Conservation (phyloP, 2,797 vertebrate species). For the Austrolebias charrua region DNA sequence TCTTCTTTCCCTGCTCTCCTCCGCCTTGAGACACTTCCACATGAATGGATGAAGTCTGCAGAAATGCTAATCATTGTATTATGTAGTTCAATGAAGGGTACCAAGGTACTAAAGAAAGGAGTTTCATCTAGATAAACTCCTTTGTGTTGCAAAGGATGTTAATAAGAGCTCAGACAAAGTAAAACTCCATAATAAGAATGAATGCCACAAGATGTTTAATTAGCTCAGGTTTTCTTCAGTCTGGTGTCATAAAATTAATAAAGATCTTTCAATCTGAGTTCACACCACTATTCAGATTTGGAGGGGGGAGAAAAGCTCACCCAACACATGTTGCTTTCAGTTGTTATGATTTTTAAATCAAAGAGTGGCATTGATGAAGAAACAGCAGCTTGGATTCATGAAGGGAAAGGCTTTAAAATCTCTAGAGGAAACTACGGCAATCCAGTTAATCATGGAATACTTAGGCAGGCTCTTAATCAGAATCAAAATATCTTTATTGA, state of each 20-base stretch:
- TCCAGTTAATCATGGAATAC: too few relatives aligned
- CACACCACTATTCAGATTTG: background rate
- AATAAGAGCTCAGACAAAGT: conserved; percentile 37
- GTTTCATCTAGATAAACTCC: conserved; percentile 58
- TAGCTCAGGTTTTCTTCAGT: conserved; percentile 26
- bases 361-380: conserved; percentile 56
- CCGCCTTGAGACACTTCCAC: conserved; percentile 26
- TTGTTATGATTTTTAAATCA: conserved; percentile 30
- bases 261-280: conserved; percentile 9
- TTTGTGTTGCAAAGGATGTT: conserved; percentile 15
- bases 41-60: conserved; percentile 59
- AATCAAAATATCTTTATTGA: too few relatives aligned
- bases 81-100: conserved; percentile 60
- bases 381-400: conserved; percentile 25
- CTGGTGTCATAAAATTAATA: conserved; percentile 17
- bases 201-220: conserved; percentile 46
- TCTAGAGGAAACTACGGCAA: conserved; percentile 4
- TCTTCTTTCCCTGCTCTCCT: conserved; percentile 15
- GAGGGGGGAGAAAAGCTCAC: background rate
- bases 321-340: conserved; percentile 2
- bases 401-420: conserved; percentile 25
- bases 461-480: too few relatives aligned
- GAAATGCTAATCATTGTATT: conserved; percentile 75
- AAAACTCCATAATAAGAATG: conserved; percentile 29
- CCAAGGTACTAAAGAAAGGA: conserved; percentile 31